Evolutionary conservation across 2,113 vertebrate species (phyloP), one percentile per base, ranked within the genome.

Genomic region (Psilopsiagon aurifrons): DNA sequence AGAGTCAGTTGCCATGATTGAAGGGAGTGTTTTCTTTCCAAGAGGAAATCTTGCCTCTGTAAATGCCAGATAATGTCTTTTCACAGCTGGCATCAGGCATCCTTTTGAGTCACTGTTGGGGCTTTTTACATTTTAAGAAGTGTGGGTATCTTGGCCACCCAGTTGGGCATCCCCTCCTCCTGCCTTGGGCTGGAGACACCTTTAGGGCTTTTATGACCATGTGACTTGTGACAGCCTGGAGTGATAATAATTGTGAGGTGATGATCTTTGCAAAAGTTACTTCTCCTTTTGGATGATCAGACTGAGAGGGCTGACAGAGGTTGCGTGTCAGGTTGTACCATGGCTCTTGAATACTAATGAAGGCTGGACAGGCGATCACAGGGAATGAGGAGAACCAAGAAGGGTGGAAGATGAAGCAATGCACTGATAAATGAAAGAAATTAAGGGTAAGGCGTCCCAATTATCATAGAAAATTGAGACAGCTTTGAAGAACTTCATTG

Each of bases 91-190:
- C 64, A 46, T 76, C 85, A 69, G 27, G 3, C 8, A 2, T 31
- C 52, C 57, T 81, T 55, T 28, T 52, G 83, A 69, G 68, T 55
- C 5, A 0, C 41, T 60, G 0, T 15, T n/a, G 57, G 86, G 46
- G 41, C 31, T 24, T 78, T 92, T 64, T 11, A 24, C 35, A 6
- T 6, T 16, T 70, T 23, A 52, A 37, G 68, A 23, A 54, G 11
- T 0, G 0, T 49, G 54, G 10, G 10, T 46, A 4, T 75, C 19
- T 82, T 43, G 74, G 33, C 59, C 1, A 0, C 4, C 3, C 41
- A 20, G 15, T 66, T 79, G 28, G 2, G 52, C 62, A 15, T 49
- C 49, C 29, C 44, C 20, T 90, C 47, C 67, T 71, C 43, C 46
- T 68, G 3, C 37, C 57, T 14, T 18, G 37, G 23, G 15, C 75